A percentile compares a stretch with the other conserved stretches of the same genome.
Conservation (phyloP, 2,113 vertebrate genomes). For the Atractosteus spatula region DNA sequence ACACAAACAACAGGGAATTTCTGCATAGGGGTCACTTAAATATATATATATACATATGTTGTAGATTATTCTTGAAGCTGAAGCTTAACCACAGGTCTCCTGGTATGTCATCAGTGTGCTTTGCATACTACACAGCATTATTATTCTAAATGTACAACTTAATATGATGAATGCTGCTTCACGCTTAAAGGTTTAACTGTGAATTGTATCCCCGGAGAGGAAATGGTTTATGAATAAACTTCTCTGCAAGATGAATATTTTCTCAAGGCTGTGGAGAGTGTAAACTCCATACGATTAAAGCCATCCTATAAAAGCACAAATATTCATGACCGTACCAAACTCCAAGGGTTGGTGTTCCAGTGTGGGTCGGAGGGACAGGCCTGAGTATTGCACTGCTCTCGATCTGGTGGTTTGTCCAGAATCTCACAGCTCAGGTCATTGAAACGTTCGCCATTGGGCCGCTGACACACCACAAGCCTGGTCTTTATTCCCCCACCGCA, state of each 20-base stretch:
- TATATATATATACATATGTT: too few relatives aligned
- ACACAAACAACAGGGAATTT: slow-evolving; percentile 40
- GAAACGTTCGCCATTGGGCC: slow-evolving; percentile 85
- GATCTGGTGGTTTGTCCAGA: slow-evolving; percentile 92
- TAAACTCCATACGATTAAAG: background rate
- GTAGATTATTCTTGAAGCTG: too few relatives aligned
- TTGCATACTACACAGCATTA: too few relatives aligned
- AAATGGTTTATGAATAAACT: too few relatives aligned
- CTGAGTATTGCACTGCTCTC: slow-evolving; percentile 92
- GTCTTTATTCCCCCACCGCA: slow-evolving; percentile 89
- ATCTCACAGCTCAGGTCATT: slow-evolving; percentile 96
- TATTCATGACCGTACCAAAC: slow-evolving; percentile 92
- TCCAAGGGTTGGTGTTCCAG: slow-evolving; percentile 94
- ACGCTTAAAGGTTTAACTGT: too few relatives aligned
- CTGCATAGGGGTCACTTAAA: slow-evolving; percentile 17
- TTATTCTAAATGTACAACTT: too few relatives aligned
- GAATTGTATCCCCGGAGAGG: too few relatives aligned
- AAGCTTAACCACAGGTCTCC: too few relatives aligned
- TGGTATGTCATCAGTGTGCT: too few relatives aligned
- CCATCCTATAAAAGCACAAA: slow-evolving; percentile 17
- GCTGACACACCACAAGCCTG: slow-evolving; percentile 89
- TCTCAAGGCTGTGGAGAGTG: background rate
- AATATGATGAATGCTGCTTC: too few relatives aligned
- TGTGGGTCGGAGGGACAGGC: slow-evolving; percentile 79
- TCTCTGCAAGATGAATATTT: background rate